Conservation (phyloP, 92 coral and sea anemone species). For the Zoanthus sansibaricus region DNA sequence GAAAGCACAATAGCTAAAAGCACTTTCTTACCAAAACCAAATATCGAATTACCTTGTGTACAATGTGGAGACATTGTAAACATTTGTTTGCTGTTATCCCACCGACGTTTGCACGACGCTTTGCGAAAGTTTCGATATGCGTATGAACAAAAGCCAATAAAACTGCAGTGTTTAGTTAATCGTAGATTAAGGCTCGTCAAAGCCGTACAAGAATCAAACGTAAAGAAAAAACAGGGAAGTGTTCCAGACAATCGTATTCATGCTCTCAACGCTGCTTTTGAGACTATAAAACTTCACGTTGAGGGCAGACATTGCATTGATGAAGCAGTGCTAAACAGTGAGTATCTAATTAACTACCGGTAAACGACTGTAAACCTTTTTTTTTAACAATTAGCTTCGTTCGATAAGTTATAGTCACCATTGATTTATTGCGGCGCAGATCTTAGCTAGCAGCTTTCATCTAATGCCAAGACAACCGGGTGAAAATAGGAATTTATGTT, state of each 20-base stretch:
- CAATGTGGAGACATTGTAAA: conserved; percentile 83
- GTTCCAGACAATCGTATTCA: conserved; percentile 67
- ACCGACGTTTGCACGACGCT: conserved; percentile 88
- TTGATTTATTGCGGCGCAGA: no score
- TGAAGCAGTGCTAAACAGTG: conserved; percentile 23
- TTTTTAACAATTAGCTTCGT: no score
- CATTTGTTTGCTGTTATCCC: conserved; percentile 76
- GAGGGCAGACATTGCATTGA: conserved; percentile 63
- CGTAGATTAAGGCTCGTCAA: conserved; percentile 71
- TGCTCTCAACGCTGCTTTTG: conserved; percentile 89
- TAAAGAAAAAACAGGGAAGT: conserved; percentile 35
- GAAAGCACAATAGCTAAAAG: conserved; percentile 26
- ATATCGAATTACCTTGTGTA: conserved; percentile 81
- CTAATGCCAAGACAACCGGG: no score
- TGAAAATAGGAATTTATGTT: no score
- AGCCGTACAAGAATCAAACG: conserved; percentile 71
- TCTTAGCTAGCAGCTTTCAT: no score
- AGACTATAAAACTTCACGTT: conserved; percentile 74
- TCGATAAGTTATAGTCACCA: no score
- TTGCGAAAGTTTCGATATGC: conserved; percentile 81
- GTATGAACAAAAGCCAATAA: conserved; percentile 65
- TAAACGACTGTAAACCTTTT: background rate
- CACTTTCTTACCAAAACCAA: conserved; percentile 77
- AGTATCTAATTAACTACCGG: conserved; percentile 28
- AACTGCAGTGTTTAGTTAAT: conserved; percentile 64